Conservation (phyloP, 2,888 invertebrate genomes). For the Dioctria linearis region DNA sequence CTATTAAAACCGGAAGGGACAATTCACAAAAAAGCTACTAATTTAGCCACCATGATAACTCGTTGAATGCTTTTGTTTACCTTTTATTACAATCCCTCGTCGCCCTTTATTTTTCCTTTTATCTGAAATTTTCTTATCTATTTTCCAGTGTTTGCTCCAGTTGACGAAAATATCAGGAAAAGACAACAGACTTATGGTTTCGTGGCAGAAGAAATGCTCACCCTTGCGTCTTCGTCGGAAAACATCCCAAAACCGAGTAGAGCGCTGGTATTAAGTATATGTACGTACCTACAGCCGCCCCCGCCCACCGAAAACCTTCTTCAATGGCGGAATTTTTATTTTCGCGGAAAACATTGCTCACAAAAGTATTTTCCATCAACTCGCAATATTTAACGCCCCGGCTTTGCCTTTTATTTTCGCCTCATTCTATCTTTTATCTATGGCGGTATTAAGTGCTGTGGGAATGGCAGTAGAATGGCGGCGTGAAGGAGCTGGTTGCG, state of each 20-base stretch:
- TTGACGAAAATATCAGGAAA: slow-evolving; percentile 42
- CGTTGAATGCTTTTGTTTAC: slow-evolving; percentile 24
- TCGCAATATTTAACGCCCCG: slow-evolving; percentile 49
- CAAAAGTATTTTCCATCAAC: slow-evolving; percentile 49
- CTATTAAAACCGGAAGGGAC: neutral
- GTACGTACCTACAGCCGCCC: neutral
- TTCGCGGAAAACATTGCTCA: slow-evolving; percentile 46
- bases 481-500: slow-evolving; percentile 37
- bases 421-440: slow-evolving; percentile 48
- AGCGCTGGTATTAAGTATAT: too few relatives aligned
- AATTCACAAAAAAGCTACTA: neutral
- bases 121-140: slow-evolving; percentile 48
- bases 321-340: slow-evolving; percentile 41
- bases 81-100: slow-evolving; percentile 47
- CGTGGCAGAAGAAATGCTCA: slow-evolving; percentile 28
- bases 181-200: slow-evolving; percentile 12
- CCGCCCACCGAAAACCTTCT: slow-evolving; percentile 15
- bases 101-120: slow-evolving; percentile 41
- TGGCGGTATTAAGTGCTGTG: slow-evolving; percentile 28
- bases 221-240: neutral
- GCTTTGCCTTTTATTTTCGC: slow-evolving; percentile 46
- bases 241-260: neutral
- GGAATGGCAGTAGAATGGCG: slow-evolving; percentile 34
- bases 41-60: slow-evolving; percentile 10
- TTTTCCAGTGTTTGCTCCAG: slow-evolving; percentile 44